A percentile compares a stretch with the other conserved stretches of the same genome.
Conservation (phyloP, 2,797 vertebrate genomes). For the Phoeniculus purpureus region DNA sequence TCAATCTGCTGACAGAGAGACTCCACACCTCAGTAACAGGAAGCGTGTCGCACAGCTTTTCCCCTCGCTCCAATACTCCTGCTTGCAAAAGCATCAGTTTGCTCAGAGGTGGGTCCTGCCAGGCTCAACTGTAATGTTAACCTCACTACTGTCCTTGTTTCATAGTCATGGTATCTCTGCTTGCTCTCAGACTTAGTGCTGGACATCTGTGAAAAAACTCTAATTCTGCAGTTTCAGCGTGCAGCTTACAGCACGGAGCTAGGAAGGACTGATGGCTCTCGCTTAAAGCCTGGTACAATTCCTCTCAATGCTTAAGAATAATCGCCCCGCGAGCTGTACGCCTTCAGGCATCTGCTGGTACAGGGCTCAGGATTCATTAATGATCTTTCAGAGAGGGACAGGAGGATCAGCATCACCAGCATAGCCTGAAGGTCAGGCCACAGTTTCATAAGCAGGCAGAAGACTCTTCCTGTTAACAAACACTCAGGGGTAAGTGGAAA, state of each 20-base stretch:
- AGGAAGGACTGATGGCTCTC: neutral
- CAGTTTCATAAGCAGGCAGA: neutral
- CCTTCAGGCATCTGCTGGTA: neutral
- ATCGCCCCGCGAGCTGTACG: neutral
- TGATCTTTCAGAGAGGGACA: neutral
- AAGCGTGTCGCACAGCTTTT: no score
- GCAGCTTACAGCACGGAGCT: neutral
- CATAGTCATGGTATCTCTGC: neutral
- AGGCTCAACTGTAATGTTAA: neutral
- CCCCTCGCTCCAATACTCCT: no score
- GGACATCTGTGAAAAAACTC: neutral
- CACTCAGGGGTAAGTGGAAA: neutral
- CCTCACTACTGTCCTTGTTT: conserved; percentile 23
- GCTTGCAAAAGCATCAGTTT: no score
- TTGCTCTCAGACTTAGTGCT: neutral
- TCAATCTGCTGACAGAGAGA: no score
- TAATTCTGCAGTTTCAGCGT: conserved; percentile 14
- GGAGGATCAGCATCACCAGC: neutral
- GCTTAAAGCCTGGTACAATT: conserved; percentile 31
- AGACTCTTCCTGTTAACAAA: neutral
- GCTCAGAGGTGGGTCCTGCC: no score
- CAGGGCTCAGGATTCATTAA: neutral
- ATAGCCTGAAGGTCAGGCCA: neutral
- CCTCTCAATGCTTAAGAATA: neutral
- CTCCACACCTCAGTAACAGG: no score